A percentile compares a stretch with the other conserved stretches of the same genome.
Conservation (phyloP, 2,113 vertebrate genomes). For the Proteles cristata region DNA sequence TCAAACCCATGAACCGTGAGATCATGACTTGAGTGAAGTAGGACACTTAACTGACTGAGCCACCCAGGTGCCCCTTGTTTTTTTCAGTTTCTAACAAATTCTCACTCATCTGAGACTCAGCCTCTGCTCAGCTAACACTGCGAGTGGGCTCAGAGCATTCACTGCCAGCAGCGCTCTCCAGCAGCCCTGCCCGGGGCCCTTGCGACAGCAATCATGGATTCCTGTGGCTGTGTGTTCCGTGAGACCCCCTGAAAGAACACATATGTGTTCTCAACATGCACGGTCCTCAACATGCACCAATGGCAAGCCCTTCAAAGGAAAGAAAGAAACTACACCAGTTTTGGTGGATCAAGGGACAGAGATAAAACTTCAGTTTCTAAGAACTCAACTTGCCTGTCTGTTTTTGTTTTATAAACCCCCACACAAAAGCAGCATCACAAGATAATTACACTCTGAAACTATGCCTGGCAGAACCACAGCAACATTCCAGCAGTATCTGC, state of each 20-base stretch:
- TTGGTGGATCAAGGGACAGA: background rate
- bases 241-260: background rate
- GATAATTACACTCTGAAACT: conserved; percentile 3
- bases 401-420: conserved; percentile 26
- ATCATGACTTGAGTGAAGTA: too few relatives aligned
- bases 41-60: too few relatives aligned
- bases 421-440: background rate
- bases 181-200: background rate
- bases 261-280: too few relatives aligned
- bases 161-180: background rate
- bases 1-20: too few relatives aligned
- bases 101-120: background rate
- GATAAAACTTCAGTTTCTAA: conserved; percentile 27
- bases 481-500: background rate
- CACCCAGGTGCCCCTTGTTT: too few relatives aligned
- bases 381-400: background rate
- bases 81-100: background rate
- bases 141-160: fast-evolving
- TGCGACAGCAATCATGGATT: fast-evolving
- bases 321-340: conserved; percentile 12
- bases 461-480: background rate
- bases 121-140: background rate
- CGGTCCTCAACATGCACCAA: background rate
- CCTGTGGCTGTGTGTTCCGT: background rate
- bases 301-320: background rate